Evolutionary conservation across 2,797 vertebrate species (phyloP).

Genomic region (Linurgus olivaceus): DNA sequence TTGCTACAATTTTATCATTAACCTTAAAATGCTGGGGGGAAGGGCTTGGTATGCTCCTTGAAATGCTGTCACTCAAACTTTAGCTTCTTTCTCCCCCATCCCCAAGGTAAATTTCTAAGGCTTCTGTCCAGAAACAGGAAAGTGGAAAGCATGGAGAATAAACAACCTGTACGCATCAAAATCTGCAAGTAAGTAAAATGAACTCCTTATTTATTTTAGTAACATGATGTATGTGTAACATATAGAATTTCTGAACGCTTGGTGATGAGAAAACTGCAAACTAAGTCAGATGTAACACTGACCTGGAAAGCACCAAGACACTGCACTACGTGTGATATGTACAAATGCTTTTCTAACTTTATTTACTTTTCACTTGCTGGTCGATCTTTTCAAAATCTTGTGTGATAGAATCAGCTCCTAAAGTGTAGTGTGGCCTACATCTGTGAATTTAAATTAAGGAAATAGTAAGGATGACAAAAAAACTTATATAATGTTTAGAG

Average conservation of each 20-base stretch:
- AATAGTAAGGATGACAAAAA: neutral
- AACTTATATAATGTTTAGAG: neutral
- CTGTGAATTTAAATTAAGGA: neutral
- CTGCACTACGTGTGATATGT: neutral
- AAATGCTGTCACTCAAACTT: neutral
- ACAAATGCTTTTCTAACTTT: neutral
- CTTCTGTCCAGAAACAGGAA: neutral
- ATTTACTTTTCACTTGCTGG: neutral
- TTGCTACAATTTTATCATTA: neutral
- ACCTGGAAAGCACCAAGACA: neutral
- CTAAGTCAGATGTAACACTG: neutral
- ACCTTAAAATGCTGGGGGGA: neutral
- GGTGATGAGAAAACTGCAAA: neutral
- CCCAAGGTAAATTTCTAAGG: neutral
- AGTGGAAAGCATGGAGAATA: neutral
- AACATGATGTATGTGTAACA: neutral
- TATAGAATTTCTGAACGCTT: neutral
- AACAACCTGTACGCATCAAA: neutral
- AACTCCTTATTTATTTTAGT: neutral
- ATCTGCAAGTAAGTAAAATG: neutral
- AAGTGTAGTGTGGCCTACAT: neutral
- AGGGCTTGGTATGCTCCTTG: neutral
- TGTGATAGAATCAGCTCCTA: neutral
- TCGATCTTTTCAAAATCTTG: neutral
- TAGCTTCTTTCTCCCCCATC: rapidly evolving